These are phyloP conservation scores for Galago senegalensis DNA, from an alignment of 2,797 vertebrate species.

Conservation along the genomic window DNA sequence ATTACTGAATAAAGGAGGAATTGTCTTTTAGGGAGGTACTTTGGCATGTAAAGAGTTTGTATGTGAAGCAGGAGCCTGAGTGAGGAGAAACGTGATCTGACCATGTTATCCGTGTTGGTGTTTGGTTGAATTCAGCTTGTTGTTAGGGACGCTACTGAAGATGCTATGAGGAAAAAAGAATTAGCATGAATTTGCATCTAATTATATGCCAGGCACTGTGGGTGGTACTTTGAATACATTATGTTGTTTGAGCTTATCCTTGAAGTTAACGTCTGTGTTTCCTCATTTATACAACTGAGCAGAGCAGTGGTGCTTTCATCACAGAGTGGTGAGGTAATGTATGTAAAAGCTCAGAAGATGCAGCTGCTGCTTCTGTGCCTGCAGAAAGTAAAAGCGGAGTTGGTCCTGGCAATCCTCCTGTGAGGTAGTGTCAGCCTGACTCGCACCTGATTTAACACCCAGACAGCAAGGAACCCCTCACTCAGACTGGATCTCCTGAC, in stretches of 20 bases:
- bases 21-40: neutral
- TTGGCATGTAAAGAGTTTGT: neutral
- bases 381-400: neutral
- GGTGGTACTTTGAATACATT: neutral
- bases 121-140: neutral
- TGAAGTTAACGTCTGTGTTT: constrained; percentile 15
- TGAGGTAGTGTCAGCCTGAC: neutral
- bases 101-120: neutral
- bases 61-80: neutral
- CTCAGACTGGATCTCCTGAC: neutral
- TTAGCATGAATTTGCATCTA: neutral
- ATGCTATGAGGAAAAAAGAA: neutral
- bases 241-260: neutral
- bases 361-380: neutral
- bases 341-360: neutral
- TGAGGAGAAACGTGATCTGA: neutral
- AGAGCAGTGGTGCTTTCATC: neutral
- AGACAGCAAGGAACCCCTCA: neutral
- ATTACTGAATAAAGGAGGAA: neutral
- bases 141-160: neutral
- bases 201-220: neutral
- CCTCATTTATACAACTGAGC: neutral
- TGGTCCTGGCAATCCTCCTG: neutral
- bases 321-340: neutral
- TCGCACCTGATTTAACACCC: neutral